Conservation (phyloP, 2,797 vertebrate species). For the Acanthurus lineatus region DNA sequence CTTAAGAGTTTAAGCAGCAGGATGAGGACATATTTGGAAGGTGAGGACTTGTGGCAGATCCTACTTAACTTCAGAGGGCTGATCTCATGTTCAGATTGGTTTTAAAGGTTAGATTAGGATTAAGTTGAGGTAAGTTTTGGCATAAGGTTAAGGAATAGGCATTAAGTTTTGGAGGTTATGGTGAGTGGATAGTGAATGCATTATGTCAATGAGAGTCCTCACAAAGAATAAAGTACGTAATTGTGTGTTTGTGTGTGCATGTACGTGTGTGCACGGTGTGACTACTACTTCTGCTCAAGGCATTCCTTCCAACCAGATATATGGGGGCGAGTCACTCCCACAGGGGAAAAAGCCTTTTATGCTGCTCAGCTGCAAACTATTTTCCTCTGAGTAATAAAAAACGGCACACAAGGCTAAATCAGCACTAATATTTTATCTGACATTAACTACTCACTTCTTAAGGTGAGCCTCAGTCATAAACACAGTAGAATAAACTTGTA, state of each 20-base stretch:
- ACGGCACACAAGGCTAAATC: not conserved
- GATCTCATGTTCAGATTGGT: too few relatives aligned
- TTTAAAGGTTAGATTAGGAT: too few relatives aligned
- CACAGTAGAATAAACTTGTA: not conserved
- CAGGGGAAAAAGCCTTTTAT: slow-evolving; percentile 6
- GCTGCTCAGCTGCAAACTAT: slow-evolving; percentile 27
- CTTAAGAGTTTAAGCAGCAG: too few relatives aligned
- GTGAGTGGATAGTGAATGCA: too few relatives aligned
- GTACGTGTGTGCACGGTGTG: slow-evolving; percentile 13
- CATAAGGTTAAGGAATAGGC: too few relatives aligned
- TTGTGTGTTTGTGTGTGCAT: slow-evolving; percentile 9
- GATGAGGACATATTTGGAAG: too few relatives aligned
- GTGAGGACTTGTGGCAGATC: too few relatives aligned
- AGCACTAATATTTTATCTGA: slow-evolving; percentile 2
- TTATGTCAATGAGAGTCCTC: too few relatives aligned
- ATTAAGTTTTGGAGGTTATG: too few relatives aligned
- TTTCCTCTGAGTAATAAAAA: slow-evolving; percentile 12
- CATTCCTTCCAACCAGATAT: slow-evolving; percentile 57
- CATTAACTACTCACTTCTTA: not conserved
- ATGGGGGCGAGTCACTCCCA: slow-evolving; percentile 38
- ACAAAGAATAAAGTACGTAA: too few relatives aligned
- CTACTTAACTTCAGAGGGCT: too few relatives aligned
- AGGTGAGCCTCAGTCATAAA: not conserved
- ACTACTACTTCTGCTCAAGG: slow-evolving; percentile 35
- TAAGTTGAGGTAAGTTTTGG: too few relatives aligned